These are phyloP conservation scores for Xylocopa sonorina DNA, from an alignment of 1,140 invertebrate genomes.

Conservation along the genomic window DNA sequence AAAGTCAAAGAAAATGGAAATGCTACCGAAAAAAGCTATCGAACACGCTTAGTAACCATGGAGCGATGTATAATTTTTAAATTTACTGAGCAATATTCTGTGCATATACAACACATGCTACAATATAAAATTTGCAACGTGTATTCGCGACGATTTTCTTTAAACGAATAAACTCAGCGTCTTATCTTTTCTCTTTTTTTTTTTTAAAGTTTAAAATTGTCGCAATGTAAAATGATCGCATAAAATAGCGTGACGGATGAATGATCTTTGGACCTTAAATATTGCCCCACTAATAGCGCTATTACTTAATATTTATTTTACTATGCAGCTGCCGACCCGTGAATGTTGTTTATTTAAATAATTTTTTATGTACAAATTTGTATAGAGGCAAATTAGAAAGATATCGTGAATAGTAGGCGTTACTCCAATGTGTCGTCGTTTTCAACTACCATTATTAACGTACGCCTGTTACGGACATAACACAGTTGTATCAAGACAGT, in stretches of 20 bases:
- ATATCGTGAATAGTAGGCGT: conserved; percentile 24
- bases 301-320: conserved; percentile 38
- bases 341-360: conserved; percentile 36
- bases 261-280: conserved; percentile 46
- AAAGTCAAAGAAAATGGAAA: neutral
- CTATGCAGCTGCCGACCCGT: conserved; percentile 18
- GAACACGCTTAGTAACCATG: neutral
- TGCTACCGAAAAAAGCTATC: neutral
- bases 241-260: neutral
- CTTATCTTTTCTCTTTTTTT: neutral
- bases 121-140: conserved; percentile 20
- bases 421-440: conserved; percentile 43
- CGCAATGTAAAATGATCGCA: neutral
- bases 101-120: too few species aligned
- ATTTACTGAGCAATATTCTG: conserved; percentile 1
- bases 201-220: neutral
- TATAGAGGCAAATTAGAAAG: conserved; percentile 35
- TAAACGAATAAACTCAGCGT: too few species aligned
- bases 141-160: neutral
- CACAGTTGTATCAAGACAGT: conserved; percentile 21
- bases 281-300: conserved; percentile 17
- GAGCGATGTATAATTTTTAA: neutral
- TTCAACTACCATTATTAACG: conserved; percentile 33
- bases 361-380: conserved; percentile 36
- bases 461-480: conserved; percentile 29